Percentiles rank a stretch among this genome's conserved stretches.
phyloP scores from a whole-genome alignment of 2,797 vertebrate genomes.

The Pempheris klunzingeri region DNA sequence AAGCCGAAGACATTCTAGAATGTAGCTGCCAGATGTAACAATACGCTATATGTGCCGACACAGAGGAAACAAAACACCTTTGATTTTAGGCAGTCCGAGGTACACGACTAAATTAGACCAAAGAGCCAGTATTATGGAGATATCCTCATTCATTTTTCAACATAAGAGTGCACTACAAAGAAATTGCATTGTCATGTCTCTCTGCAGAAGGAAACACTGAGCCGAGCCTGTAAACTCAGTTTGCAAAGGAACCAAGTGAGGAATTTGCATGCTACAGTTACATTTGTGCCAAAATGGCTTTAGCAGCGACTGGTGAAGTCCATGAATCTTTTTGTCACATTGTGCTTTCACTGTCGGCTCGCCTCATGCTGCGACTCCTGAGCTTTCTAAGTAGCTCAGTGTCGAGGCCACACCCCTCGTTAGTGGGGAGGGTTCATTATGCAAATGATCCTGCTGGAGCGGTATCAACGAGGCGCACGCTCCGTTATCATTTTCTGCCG shows the following conservation, averaged over 20 bases:
- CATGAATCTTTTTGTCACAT: slow-evolving; percentile 74
- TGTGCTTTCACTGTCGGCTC: slow-evolving; percentile 62
- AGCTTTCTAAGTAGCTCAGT: slow-evolving; percentile 77
- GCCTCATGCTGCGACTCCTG: slow-evolving; percentile 74
- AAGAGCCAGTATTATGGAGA: slow-evolving; percentile 32
- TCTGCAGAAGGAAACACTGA: slow-evolving; percentile 33
- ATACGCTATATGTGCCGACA: slow-evolving; percentile 22
- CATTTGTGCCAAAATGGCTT: slow-evolving; percentile 60
- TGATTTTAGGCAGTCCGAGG: slow-evolving; percentile 18
- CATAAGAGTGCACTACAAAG: slow-evolving; percentile 39
- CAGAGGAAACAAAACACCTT: slow-evolving; percentile 6
- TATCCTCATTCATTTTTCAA: slow-evolving; percentile 55
- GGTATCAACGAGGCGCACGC: slow-evolving; percentile 94
- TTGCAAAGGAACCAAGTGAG: slow-evolving; percentile 37
- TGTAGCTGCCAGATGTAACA: slow-evolving; percentile 46
- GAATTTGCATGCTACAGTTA: slow-evolving; percentile 62
- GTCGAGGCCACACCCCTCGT: slow-evolving; percentile 85
- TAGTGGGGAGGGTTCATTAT: slow-evolving; percentile 90
- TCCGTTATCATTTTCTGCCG: slow-evolving; percentile 93
- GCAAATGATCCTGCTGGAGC: slow-evolving; percentile 93
- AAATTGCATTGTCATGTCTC: slow-evolving; percentile 65
- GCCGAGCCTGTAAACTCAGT: slow-evolving; percentile 34
- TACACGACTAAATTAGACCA: slow-evolving; percentile 42
- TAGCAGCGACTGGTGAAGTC: slow-evolving; percentile 55
- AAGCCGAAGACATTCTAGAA: slow-evolving; percentile 44